phyloP scores from a whole-genome alignment of 2,113 vertebrate species.

The Onychostoma macrolepis region DNA sequence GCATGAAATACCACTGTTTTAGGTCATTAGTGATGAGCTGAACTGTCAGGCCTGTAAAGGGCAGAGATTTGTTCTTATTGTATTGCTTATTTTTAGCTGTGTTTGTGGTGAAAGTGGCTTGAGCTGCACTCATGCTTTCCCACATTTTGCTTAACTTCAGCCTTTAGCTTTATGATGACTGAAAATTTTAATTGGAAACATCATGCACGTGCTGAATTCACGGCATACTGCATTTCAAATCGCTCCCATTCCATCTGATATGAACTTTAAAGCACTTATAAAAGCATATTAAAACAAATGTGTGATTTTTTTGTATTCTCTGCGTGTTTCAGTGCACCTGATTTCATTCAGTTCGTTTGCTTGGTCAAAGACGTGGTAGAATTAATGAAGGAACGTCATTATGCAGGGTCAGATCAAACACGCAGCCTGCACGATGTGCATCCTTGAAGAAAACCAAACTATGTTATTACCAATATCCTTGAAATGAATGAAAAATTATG shows the following conservation, averaged over 20 bases:
- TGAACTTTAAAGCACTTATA: not conserved
- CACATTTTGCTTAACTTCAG: not conserved
- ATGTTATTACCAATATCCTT: not conserved
- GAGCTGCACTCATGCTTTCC: not conserved
- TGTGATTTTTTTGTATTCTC: not conserved
- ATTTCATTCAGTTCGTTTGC: not conserved
- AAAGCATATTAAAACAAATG: not conserved
- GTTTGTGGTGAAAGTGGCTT: not conserved
- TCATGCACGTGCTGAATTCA: not conserved
- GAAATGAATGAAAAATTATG: not conserved
- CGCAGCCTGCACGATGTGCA: not conserved
- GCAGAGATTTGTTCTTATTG: not conserved
- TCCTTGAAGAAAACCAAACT: not conserved
- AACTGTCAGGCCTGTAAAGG: slow-evolving; percentile 24
- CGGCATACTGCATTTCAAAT: not conserved
- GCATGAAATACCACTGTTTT: not conserved
- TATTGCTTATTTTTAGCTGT: not conserved
- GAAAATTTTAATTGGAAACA: not conserved
- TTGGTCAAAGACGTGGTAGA: not conserved
- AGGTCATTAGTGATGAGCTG: not conserved
- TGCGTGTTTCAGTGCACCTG: not conserved
- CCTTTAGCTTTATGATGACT: slow-evolving; percentile 18
- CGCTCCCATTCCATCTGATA: not conserved
- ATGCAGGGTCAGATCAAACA: slow-evolving; percentile 7
- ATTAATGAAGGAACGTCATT: not conserved